Evolutionary conservation across 2,888 invertebrate genomes (phyloP).

Genomic region (Mechanitis messenoides): DNA sequence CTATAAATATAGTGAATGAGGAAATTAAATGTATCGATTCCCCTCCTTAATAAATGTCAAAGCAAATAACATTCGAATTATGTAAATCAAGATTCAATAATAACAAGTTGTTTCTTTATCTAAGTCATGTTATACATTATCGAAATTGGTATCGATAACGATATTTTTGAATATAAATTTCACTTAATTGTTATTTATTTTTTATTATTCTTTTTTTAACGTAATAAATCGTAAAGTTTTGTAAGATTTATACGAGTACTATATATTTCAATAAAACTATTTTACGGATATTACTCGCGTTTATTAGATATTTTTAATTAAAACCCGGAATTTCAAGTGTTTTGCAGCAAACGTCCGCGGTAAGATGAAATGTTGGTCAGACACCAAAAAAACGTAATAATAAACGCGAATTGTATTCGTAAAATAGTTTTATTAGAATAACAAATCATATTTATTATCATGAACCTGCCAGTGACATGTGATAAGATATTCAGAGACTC

Average conservation of each 20-base stretch:
- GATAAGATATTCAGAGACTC: slow-evolving; percentile 43
- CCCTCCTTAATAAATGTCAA: slow-evolving; percentile 19
- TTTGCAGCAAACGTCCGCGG: too few species aligned
- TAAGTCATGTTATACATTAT: slow-evolving; percentile 61
- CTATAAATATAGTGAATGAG: not conserved
- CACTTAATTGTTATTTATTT: slow-evolving; percentile 51
- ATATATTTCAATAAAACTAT: too few species aligned
- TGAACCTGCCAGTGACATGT: slow-evolving; percentile 39
- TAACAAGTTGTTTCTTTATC: slow-evolving; percentile 63
- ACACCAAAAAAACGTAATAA: too few species aligned
- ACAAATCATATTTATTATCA: slow-evolving; percentile 30
- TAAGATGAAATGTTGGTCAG: too few species aligned
- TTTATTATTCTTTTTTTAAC: slow-evolving; percentile 24
- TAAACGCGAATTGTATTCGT: too few species aligned
- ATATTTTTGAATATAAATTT: slow-evolving; percentile 61
- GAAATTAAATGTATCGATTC: slow-evolving; percentile 6
- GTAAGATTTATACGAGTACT: too few species aligned
- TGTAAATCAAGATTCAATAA: slow-evolving; percentile 52
- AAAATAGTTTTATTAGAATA: slow-evolving; percentile 22
- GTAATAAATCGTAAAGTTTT: too few species aligned
- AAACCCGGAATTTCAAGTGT: too few species aligned
- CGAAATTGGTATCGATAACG: slow-evolving; percentile 69
- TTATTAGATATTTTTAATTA: too few species aligned
- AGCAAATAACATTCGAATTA: slow-evolving; percentile 60
- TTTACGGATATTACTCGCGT: too few species aligned